These are phyloP conservation scores for Zaprionus lineosus DNA, from an alignment of 2,888 invertebrate species.

Conservation along the genomic window DNA sequence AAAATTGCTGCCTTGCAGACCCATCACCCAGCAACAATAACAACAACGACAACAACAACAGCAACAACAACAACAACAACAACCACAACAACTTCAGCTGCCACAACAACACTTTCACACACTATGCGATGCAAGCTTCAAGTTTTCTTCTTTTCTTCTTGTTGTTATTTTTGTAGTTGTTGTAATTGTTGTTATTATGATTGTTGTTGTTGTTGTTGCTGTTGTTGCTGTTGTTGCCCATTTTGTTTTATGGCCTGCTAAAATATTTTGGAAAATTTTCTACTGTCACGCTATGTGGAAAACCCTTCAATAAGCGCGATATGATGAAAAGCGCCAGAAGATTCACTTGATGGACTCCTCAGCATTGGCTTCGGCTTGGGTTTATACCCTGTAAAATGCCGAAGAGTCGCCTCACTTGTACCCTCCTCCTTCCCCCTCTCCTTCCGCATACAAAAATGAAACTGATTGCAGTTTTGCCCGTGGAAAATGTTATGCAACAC, in stretches of 20 bases:
- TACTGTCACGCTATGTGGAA: conserved; percentile 13
- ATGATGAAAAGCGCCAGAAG: conserved; percentile 2
- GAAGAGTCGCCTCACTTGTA: too few species aligned
- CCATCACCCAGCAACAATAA: conserved; percentile 21
- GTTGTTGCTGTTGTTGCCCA: conserved; percentile 41
- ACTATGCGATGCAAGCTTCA: conserved; percentile 53
- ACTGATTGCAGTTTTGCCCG: too few species aligned
- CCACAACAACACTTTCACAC: conserved; percentile 72
- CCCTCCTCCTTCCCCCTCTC: too few species aligned
- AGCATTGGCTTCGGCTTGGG: too few species aligned
- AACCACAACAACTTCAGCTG: too few species aligned
- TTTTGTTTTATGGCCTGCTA: conserved; percentile 70
- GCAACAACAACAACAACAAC: too few species aligned
- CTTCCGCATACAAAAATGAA: too few species aligned
- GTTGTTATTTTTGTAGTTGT: too few species aligned
- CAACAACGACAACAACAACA: conserved; percentile 34
- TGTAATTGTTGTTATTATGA: too few species aligned
- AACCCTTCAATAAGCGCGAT: not conserved
- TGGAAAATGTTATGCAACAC: conserved; percentile 49
- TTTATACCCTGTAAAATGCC: too few species aligned
- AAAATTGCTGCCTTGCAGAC: conserved; percentile 56
- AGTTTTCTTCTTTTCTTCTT: too few species aligned
- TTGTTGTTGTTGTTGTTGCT: conserved; percentile 35
- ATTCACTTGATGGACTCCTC: not conserved
- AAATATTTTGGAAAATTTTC: conserved; percentile 31